phyloP scores from a whole-genome alignment of 2,797 vertebrate genomes.

The Podarcis lilfordi region DNA sequence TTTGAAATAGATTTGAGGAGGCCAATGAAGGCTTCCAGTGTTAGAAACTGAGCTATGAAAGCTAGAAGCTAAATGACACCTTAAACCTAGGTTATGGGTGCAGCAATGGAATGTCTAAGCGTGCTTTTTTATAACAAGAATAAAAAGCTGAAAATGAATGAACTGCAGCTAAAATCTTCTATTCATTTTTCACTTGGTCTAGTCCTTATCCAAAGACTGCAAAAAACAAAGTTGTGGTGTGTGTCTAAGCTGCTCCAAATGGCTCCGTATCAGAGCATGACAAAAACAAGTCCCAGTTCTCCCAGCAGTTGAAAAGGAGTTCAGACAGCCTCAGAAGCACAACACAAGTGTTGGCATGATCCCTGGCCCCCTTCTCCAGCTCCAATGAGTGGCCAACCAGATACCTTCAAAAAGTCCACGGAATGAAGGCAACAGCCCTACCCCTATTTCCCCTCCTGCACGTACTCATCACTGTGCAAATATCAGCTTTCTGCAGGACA shows the following conservation, averaged over 20 bases:
- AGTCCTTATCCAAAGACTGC: too few species aligned
- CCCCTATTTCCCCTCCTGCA: too few species aligned
- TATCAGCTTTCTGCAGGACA: not conserved
- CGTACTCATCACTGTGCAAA: not conserved
- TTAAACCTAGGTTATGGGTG: too few species aligned
- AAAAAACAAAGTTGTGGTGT: not conserved
- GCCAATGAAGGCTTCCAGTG: too few species aligned
- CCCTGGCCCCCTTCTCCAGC: not conserved
- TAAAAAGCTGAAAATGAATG: too few species aligned
- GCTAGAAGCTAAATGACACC: too few species aligned
- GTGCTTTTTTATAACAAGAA: too few species aligned
- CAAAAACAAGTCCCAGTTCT: not conserved
- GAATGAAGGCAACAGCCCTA: not conserved
- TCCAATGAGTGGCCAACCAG: not conserved
- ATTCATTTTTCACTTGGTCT: too few species aligned
- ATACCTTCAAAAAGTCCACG: not conserved
- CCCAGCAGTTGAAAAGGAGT: not conserved
- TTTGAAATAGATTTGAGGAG: too few species aligned
- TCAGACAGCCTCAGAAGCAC: not conserved
- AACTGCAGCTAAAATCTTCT: too few species aligned
- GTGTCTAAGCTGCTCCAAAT: not conserved
- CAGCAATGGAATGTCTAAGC: too few species aligned
- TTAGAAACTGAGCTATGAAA: too few species aligned
- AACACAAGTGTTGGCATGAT: not conserved
- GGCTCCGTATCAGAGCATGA: not conserved